phyloP scores from a whole-genome alignment of 2,113 vertebrate genomes.

The Microtus pennsylvanicus region DNA sequence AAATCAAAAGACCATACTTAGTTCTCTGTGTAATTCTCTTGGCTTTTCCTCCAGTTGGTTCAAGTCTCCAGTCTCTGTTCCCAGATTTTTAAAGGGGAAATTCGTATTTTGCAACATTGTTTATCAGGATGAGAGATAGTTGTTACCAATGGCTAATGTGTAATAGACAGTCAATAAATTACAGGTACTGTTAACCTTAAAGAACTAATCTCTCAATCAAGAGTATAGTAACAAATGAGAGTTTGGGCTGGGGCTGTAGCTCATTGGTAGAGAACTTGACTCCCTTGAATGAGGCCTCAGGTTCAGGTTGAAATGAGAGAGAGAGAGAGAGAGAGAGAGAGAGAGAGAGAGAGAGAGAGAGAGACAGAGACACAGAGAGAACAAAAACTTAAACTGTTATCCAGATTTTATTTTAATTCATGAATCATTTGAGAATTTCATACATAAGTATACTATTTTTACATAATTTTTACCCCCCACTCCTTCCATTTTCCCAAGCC shows the following conservation, averaged over 20 bases:
- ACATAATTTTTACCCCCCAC: not conserved
- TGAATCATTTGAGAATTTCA: not conserved
- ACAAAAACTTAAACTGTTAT: conserved; percentile 4
- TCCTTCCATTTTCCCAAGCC: not conserved
- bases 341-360: not conserved
- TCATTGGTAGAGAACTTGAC: not conserved
- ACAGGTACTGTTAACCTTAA: conserved; percentile 14
- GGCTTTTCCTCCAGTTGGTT: not conserved
- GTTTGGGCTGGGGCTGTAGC: too few relatives aligned
- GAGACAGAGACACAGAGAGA: not conserved
- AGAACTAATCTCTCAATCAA: not conserved
- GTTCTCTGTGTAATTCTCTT: not conserved
- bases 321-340: not conserved
- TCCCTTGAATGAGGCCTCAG: not conserved
- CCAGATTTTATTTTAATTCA: not conserved
- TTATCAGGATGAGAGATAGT: not conserved
- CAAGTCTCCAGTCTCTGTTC: not conserved
- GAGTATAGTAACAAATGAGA: conserved; percentile 1
- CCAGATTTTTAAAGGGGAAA: not conserved
- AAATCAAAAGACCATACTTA: not conserved
- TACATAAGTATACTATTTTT: not conserved
- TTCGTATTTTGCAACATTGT: not conserved
- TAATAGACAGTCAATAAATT: conserved; percentile 12
- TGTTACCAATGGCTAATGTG: not conserved
- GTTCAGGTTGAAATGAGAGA: not conserved